A percentile compares a stretch with the other conserved stretches of the same genome.
These are phyloP conservation scores for Polyergus mexicanus DNA, from an alignment of 1,140 invertebrate species.

Conservation along the genomic window DNA sequence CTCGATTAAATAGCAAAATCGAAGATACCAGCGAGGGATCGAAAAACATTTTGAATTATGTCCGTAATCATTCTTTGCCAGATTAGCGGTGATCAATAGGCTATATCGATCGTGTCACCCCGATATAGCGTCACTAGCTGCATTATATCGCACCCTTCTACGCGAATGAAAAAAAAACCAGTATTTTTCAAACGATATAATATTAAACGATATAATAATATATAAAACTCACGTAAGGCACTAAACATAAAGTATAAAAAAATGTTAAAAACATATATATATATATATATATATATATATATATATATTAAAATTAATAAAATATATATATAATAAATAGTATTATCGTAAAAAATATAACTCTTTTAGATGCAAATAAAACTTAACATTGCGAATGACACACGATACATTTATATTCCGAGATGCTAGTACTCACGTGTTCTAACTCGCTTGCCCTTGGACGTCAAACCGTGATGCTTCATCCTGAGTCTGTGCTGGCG, in stretches of 20 bases:
- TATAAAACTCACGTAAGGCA: too few species aligned
- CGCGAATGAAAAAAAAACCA: neutral
- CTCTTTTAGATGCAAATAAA: neutral
- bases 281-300: too few species aligned
- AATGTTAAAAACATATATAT: neutral
- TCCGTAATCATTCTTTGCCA: neutral
- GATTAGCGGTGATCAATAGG: constrained; percentile 14
- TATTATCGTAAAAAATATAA: neutral
- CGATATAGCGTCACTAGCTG: neutral
- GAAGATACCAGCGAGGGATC: neutral
- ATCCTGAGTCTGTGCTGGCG: constrained; percentile 81
- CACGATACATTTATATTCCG: neutral
- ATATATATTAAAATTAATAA: too few species aligned
- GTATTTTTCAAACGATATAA: neutral
- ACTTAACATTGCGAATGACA: neutral
- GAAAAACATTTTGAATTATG: constrained; percentile 47
- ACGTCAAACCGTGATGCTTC: constrained; percentile 81
- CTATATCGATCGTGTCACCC: constrained; percentile 8
- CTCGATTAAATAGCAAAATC: constrained; percentile 48
- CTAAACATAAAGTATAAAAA: neutral
- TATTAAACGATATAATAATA: neutral
- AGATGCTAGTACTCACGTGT: constrained; percentile 77
- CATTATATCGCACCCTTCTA: constrained; percentile 8
- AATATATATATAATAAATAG: neutral
- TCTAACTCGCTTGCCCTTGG: constrained; percentile 82